phyloP scores from a whole-genome alignment of 2,797 vertebrate species.

The Holocentrus rufus region DNA sequence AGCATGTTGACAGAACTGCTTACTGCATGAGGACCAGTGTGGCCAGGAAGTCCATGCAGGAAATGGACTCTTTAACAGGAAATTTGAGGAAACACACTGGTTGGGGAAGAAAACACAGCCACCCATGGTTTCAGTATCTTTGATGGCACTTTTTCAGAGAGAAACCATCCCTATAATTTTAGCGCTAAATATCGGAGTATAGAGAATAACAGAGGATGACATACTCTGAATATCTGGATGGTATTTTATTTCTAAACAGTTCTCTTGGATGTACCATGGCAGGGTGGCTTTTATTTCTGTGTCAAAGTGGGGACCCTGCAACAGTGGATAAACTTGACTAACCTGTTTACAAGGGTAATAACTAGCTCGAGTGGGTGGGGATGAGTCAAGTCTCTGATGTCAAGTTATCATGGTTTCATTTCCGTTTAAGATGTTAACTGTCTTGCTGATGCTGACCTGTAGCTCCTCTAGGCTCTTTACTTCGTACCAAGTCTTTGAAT shows the following conservation, averaged over 20 bases:
- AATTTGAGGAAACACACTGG: slow-evolving; percentile 46
- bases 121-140: slow-evolving; percentile 8
- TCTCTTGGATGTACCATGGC: not conserved
- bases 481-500: not conserved
- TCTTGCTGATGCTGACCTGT: not conserved
- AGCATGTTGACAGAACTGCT: slow-evolving; percentile 10
- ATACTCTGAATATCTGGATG: not conserved
- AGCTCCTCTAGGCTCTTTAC: not conserved
- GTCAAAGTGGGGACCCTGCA: not conserved
- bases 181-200: not conserved
- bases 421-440: slow-evolving; percentile 2
- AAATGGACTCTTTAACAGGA: slow-evolving; percentile 58
- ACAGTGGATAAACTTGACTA: slow-evolving; percentile 3
- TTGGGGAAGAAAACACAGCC: slow-evolving; percentile 1
- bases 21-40: slow-evolving; percentile 11
- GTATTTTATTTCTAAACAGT: not conserved
- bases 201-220: slow-evolving; percentile 15
- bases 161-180: slow-evolving; percentile 3
- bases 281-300: not conserved
- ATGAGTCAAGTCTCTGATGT: slow-evolving; percentile 15
- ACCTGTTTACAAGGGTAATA: slow-evolving; percentile 4
- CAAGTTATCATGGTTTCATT: not conserved
- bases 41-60: slow-evolving; percentile 55
- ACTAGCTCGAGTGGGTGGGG: not conserved
- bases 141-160: slow-evolving; percentile 15